A percentile compares a stretch with the other conserved stretches of the same genome.
Conservation (phyloP, 2,113 vertebrate genomes). For the Meles meles region DNA sequence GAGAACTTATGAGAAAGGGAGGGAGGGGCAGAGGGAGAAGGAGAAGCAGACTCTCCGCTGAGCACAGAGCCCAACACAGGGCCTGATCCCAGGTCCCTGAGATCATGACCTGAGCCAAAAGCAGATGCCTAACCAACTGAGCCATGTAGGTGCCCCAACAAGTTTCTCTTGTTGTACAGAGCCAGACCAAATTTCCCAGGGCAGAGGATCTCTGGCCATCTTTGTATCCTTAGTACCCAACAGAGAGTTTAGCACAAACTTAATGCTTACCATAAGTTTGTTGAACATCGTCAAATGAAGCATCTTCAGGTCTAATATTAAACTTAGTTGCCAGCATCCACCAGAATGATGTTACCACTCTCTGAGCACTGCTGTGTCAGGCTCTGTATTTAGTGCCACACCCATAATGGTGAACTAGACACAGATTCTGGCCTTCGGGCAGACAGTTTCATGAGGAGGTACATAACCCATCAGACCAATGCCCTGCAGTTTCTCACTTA, state of each 20-base stretch:
- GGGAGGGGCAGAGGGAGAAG: no score
- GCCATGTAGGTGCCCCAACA: no score
- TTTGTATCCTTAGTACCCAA: not conserved
- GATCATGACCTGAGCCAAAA: no score
- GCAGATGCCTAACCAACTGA: no score
- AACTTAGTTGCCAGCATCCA: not conserved
- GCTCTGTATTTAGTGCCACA: not conserved
- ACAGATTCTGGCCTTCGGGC: not conserved
- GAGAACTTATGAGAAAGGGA: no score
- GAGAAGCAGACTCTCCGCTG: no score
- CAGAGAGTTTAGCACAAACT: not conserved
- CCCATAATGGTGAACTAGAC: not conserved
- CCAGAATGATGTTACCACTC: not conserved
- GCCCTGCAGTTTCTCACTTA: not conserved
- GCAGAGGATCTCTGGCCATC: not conserved
- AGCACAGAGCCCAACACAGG: no score
- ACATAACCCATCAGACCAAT: not conserved
- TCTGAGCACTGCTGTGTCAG: not conserved
- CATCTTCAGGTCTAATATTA: constrained; percentile 14
- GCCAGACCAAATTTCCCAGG: not conserved
- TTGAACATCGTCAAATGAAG: not conserved
- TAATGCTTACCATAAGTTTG: not conserved
- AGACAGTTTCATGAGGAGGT: not conserved
- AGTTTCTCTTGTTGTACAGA: not conserved
- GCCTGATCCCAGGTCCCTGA: no score